Conservation (phyloP, 1,140 invertebrate species). For the Centruroides vittatus region DNA sequence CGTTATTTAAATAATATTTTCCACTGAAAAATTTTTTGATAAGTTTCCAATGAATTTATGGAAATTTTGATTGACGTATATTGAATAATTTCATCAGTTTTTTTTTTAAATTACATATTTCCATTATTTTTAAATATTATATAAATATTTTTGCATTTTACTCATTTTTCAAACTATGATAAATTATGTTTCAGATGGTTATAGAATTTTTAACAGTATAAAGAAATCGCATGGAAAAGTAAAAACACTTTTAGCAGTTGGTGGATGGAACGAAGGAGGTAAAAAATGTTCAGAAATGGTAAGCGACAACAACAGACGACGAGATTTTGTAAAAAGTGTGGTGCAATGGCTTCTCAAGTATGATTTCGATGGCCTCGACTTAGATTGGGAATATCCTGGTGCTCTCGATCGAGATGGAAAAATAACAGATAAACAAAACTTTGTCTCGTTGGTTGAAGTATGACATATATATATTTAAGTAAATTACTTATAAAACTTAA, state of each 20-base stretch:
- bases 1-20: too few species aligned
- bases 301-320: conserved; percentile 25
- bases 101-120: too few species aligned
- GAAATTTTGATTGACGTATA: too few species aligned
- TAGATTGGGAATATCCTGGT: conserved; percentile 28
- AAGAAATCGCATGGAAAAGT: not conserved
- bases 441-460: conserved; percentile 46
- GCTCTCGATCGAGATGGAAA: conserved; percentile 64
- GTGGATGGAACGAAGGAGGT: conserved; percentile 72
- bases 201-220: not conserved
- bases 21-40: too few species aligned
- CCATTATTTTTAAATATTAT: too few species aligned
- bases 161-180: too few species aligned
- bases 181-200: not conserved
- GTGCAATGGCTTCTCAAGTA: conserved; percentile 7
- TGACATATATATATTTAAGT: too few species aligned
- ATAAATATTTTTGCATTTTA: too few species aligned
- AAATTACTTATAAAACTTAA: too few species aligned
- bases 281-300: conserved; percentile 70
- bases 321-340: not conserved
- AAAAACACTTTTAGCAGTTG: conserved; percentile 4
- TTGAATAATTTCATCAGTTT: too few species aligned
- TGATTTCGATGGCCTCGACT: conserved; percentile 10
- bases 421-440: conserved; percentile 58
- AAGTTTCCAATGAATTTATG: too few species aligned